Evolutionary conservation across 2,888 invertebrate genomes (phyloP).

Genomic region (Punctoribates punctum): DNA sequence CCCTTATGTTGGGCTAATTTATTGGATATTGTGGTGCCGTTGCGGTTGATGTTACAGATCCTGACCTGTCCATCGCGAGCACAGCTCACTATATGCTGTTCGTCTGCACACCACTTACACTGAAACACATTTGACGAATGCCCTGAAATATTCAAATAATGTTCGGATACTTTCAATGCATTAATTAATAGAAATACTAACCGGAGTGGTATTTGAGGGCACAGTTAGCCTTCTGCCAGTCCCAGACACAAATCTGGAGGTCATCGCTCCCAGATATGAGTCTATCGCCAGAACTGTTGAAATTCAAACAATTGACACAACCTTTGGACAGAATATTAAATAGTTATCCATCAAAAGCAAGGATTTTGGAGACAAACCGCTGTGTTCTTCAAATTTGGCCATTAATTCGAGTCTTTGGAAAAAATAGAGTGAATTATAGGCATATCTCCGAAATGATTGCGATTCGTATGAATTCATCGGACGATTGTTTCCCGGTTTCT

Average conservation of each 20-base stretch:
- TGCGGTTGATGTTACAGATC: constrained; percentile 59
- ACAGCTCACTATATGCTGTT: constrained; percentile 79
- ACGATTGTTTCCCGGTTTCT: constrained; percentile 22
- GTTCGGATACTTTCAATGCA: neutral
- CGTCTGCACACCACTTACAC: constrained; percentile 55
- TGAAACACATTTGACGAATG: constrained; percentile 28
- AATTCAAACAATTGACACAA: constrained; percentile 88
- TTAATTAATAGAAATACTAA: constrained; percentile 45
- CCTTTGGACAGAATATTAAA: constrained; percentile 56
- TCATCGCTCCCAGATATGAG: constrained; percentile 90
- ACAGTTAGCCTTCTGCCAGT: constrained; percentile 66
- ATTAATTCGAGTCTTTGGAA: constrained; percentile 76
- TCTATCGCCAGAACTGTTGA: constrained; percentile 72
- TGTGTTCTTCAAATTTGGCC: constrained; percentile 70
- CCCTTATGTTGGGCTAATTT: constrained; percentile 67
- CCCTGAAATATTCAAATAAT: neutral
- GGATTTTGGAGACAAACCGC: neutral
- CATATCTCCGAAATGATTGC: constrained; percentile 64
- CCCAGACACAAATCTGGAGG: constrained; percentile 68
- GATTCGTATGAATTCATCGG: constrained; percentile 55
- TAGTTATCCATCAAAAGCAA: neutral
- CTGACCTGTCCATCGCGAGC: constrained; percentile 83
- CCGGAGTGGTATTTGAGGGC: constrained; percentile 83
- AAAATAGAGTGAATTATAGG: constrained; percentile 75
- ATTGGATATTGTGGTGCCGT: constrained; percentile 54